Conservation (phyloP, 2,113 vertebrate genomes). For the Elephas maximus region DNA sequence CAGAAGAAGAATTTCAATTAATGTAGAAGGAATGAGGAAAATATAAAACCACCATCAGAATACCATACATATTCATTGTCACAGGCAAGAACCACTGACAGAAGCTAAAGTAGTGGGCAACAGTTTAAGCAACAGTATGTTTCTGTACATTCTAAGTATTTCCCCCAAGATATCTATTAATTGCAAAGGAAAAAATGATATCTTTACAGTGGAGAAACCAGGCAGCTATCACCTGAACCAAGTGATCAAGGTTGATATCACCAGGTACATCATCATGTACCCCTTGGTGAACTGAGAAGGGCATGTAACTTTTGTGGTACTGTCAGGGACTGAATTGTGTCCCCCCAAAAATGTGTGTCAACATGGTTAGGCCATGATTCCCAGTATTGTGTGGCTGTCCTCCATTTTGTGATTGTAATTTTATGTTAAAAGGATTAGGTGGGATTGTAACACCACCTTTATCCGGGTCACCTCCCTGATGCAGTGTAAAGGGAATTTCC, state of each 20-base stretch:
- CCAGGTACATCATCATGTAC: neutral
- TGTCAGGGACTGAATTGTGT: no score
- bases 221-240: no score
- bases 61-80: neutral
- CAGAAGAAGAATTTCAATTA: neutral
- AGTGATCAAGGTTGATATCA: neutral
- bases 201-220: neutral
- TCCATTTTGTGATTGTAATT: no score
- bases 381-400: no score
- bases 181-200: neutral
- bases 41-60: slow-evolving; percentile 8
- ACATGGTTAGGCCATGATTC: no score
- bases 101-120: neutral
- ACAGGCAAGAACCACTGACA: neutral
- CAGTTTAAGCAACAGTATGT: neutral
- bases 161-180: slow-evolving; percentile 11
- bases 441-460: no score
- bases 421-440: no score
- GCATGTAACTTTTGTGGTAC: neutral
- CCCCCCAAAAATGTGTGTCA: no score
- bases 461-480: no score
- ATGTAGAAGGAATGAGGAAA: neutral
- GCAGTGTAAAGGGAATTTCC: no score
- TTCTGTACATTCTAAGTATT: neutral
- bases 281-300: neutral